These are phyloP conservation scores for Neogale vison DNA, from an alignment of 2,113 vertebrate species.

Conservation along the genomic window DNA sequence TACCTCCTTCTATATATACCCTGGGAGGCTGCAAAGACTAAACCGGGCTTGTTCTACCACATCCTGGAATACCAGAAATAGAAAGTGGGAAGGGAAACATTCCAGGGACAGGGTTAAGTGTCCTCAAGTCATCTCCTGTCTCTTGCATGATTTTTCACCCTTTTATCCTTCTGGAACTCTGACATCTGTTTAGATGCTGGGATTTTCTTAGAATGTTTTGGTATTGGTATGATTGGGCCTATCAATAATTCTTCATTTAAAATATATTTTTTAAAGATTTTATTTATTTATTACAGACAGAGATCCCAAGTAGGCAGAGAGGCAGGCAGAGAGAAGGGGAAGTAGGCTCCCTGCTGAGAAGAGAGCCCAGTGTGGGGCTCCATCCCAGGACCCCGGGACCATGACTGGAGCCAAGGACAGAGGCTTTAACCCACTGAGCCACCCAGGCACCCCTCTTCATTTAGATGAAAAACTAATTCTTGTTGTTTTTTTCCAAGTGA, in stretches of 20 bases:
- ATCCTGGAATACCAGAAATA: neutral
- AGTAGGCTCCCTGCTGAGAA: too few relatives aligned
- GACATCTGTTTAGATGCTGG: neutral
- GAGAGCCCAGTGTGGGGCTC: too few relatives aligned
- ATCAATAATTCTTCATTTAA: neutral
- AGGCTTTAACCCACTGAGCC: too few relatives aligned
- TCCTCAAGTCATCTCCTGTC: neutral
- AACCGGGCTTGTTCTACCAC: neutral
- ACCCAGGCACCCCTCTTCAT: neutral
- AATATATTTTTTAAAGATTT: too few relatives aligned
- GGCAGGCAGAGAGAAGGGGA: too few relatives aligned
- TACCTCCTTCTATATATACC: neutral
- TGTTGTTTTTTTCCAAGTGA: neutral
- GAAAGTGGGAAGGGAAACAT: neutral
- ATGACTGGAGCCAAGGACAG: too few relatives aligned
- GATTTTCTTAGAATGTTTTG: neutral
- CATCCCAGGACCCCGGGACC: too few relatives aligned
- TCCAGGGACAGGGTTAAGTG: neutral
- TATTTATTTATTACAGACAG: too few relatives aligned
- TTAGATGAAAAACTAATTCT: neutral
- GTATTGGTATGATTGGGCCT: neutral
- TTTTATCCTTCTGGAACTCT: neutral
- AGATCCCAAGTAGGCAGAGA: too few relatives aligned
- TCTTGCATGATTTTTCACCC: neutral
- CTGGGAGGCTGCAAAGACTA: neutral